These are phyloP conservation scores for Scaptomyza reducta DNA, from an alignment of 2,888 invertebrate genomes.

Conservation along the genomic window DNA sequence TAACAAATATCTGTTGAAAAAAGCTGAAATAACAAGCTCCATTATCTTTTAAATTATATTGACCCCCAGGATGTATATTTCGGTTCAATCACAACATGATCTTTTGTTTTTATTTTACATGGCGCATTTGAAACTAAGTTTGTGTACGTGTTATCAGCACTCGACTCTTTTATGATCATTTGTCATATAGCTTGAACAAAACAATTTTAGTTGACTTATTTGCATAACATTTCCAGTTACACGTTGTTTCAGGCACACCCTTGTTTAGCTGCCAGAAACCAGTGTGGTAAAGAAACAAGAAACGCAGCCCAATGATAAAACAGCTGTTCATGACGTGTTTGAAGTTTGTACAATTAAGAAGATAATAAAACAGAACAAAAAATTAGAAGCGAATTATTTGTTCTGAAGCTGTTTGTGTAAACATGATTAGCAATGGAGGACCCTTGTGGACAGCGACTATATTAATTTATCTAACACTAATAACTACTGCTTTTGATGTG, in stretches of 20 bases:
- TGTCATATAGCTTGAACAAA: conserved; percentile 19
- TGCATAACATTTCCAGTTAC: not conserved
- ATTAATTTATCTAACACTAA: conserved; percentile 18
- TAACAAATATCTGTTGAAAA: conserved; percentile 53
- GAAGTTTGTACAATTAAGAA: conserved; percentile 10
- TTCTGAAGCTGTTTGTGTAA: conserved; percentile 3
- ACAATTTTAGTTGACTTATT: conserved; percentile 26
- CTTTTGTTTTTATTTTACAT: not conserved
- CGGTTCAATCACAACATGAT: not conserved
- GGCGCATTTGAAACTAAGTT: not conserved
- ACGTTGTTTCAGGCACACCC: conserved; percentile 18
- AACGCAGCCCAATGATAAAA: conserved; percentile 22
- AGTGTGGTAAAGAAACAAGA: conserved; percentile 44
- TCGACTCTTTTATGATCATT: conserved; percentile 34
- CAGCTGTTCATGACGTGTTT: conserved; percentile 66
- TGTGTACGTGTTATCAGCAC: conserved; percentile 46
- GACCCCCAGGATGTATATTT: conserved; percentile 58
- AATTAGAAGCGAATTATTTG: not conserved
- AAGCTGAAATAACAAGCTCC: conserved; percentile 59
- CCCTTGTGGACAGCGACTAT: conserved; percentile 27
- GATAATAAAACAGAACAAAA: conserved; percentile 8
- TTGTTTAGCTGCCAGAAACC: conserved; percentile 3
- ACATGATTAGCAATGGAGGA: conserved; percentile 39
- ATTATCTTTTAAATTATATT: conserved; percentile 66
- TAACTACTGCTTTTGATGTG: conserved; percentile 20